Percentiles rank a stretch among this genome's conserved stretches.
Evolutionary conservation across 2,797 vertebrate species (phyloP).

Genomic region (Neostethus bicornis): DNA sequence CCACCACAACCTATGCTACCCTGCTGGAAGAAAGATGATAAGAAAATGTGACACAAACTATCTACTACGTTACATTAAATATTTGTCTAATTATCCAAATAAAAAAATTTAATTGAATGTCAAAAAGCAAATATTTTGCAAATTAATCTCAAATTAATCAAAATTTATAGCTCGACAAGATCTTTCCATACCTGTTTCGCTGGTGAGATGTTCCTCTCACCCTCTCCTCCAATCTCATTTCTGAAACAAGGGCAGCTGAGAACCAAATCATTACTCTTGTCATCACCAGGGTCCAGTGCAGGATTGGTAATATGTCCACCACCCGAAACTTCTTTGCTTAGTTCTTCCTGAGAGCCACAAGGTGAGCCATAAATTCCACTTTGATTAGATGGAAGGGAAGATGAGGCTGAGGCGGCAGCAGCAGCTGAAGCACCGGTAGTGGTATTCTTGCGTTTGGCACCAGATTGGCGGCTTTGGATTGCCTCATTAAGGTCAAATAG

Average conservation of each 20-base stretch:
- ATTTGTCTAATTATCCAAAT: constrained; percentile 6
- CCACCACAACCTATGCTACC: constrained; percentile 89
- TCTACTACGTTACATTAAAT: not conserved
- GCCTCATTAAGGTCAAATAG: constrained; percentile 97
- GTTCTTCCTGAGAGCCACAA: constrained; percentile 96
- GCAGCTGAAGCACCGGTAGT: constrained; percentile 97
- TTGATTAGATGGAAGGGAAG: constrained; percentile 90
- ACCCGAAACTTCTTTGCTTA: constrained; percentile 88
- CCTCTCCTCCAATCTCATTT: constrained; percentile 97
- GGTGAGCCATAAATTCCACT: constrained; percentile 88
- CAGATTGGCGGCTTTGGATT: constrained; percentile 88
- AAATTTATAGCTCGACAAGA: not conserved
- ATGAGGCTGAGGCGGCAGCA: constrained; percentile 89
- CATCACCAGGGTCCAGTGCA: constrained; percentile 93
- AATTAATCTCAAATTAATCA: not conserved
- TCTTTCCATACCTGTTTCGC: constrained; percentile 77
- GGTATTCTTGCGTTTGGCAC: constrained; percentile 96
- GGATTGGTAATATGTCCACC: constrained; percentile 67
- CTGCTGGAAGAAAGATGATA: constrained; percentile 63
- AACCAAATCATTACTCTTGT: constrained; percentile 98
- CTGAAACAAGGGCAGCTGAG: constrained; percentile 98
- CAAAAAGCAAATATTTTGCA: not conserved
- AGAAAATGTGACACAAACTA: constrained; percentile 1
- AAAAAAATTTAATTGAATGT: not conserved
- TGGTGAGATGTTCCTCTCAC: constrained; percentile 92